These are phyloP conservation scores for Lytechinus pictus DNA, from an alignment of 35 echinoderm and acorn worm species.

Conservation along the genomic window DNA sequence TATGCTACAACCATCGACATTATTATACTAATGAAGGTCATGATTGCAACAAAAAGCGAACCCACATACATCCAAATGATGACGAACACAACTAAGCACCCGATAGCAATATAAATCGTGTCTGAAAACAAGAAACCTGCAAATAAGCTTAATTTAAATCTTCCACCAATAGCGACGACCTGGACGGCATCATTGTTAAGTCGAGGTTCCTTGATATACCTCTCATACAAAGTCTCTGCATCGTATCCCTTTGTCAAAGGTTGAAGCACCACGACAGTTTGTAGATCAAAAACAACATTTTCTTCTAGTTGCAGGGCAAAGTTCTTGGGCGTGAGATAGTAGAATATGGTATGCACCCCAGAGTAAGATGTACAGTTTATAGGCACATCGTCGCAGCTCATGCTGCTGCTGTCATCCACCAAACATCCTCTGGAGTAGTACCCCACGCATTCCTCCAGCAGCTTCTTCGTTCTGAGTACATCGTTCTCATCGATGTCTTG, in stretches of 20 bases:
- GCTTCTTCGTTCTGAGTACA: conserved; percentile 6
- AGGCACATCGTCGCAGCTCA: neutral
- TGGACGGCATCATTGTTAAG: conserved; percentile 42
- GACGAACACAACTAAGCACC: conserved; percentile 42
- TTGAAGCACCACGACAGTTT: neutral
- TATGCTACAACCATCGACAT: conserved; percentile 78
- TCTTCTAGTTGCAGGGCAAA: neutral
- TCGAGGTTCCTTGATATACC: conserved; percentile 38
- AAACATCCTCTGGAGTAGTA: neutral
- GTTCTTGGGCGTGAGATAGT: neutral
- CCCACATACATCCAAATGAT: conserved; percentile 86
- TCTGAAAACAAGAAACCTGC: conserved; percentile 66
- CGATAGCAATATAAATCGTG: conserved; percentile 58
- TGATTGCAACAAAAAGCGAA: conserved; percentile 79
- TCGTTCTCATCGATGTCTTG: conserved; percentile 67
- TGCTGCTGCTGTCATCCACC: neutral
- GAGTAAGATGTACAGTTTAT: neutral
- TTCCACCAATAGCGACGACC: conserved; percentile 58
- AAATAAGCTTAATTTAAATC: conserved; percentile 70
- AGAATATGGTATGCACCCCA: neutral
- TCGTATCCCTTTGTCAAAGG: neutral
- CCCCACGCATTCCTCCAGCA: conserved; percentile 61
- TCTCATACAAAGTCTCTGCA: conserved; percentile 48
- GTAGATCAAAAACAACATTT: neutral
- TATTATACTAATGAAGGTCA: conserved; percentile 70